Percentiles rank a stretch among this genome's conserved stretches.
phyloP scores from a whole-genome alignment of 2,888 invertebrate species.

The Drosophila macrospina region DNA sequence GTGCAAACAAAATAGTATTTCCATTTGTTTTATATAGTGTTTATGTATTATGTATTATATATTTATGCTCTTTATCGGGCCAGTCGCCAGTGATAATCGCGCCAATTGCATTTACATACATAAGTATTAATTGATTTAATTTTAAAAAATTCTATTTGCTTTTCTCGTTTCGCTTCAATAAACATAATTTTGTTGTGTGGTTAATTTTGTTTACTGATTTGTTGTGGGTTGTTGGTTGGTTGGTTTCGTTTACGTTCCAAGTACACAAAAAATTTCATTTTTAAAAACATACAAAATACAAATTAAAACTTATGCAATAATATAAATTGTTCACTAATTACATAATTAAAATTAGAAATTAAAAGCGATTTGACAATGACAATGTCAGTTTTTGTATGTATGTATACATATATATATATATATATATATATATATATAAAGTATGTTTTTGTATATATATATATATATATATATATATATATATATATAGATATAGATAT shows the following conservation, averaged over 20 bases:
- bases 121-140: slow-evolving; percentile 55
- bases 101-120: slow-evolving; percentile 45
- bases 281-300: slow-evolving; percentile 67
- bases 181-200: slow-evolving; percentile 40
- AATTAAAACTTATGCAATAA: slow-evolving; percentile 62
- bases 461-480: slow-evolving; percentile 31
- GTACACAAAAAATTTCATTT: slow-evolving; percentile 45
- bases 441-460: slow-evolving; percentile 27
- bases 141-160: slow-evolving; percentile 40
- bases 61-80: slow-evolving; percentile 17
- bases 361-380: slow-evolving; percentile 63
- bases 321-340: slow-evolving; percentile 72
- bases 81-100: slow-evolving; percentile 13
- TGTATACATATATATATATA: slow-evolving; percentile 28
- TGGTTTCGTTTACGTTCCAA: slow-evolving; percentile 33
- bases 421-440: slow-evolving; percentile 13
- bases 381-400: slow-evolving; percentile 44
- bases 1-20: slow-evolving; percentile 54
- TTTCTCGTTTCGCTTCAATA: slow-evolving; percentile 50
- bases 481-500: slow-evolving; percentile 31
- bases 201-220: slow-evolving; percentile 31
- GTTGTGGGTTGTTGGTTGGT: slow-evolving; percentile 20
- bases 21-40: slow-evolving; percentile 38
- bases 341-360: slow-evolving; percentile 75
- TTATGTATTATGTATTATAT: slow-evolving; percentile 30